Evolutionary conservation across 1,140 invertebrate genomes (phyloP), one percentile per base, ranked within the genome.

Genomic region (Cotesia vestalis): DNA sequence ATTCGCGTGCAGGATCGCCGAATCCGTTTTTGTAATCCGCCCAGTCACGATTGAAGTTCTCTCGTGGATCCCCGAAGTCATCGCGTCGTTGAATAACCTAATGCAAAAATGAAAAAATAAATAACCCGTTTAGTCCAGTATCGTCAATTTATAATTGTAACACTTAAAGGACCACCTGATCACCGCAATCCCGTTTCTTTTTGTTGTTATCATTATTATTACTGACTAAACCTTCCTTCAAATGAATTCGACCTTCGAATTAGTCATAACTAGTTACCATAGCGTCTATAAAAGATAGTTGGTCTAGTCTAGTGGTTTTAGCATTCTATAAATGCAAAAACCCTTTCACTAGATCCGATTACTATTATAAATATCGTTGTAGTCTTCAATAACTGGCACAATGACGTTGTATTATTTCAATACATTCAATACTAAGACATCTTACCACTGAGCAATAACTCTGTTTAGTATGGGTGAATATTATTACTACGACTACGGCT

Each of bases 1-100:
- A 95, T 85, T 96, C 95, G 74, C 94, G 92, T 14, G 90, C 91
- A 0, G 95, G 93, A 84, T 97, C 94, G 4, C 96, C 96, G 81
- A 98, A 98, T 11, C 96, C 96, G 78, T 96, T 94, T 83, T 96
- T 96, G 83, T 98, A 98, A 80, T 97, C 95, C n/a, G 93, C 90
- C 96, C 96, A 98, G 79, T 96, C 95, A 11, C 95, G 88, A 82
- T 96, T 96, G 87, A 98, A 98, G 82, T 94, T 97, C 81, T 97
- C 95, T 9, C 94, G 90, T 0, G 93, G 91, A 6, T 96, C 91
- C 0, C 93, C 94, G 77, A 94, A 94, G 78, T 96, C 95, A 74
- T 96, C 95, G 59, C 95, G 88, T 57, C 95, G 87, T 89, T 96
- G 94, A 74, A 97, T 95, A 0, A 96, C 93, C 95, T 97, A 77